phyloP scores from a whole-genome alignment of 1,140 invertebrate species.

The Temnothorax nylanderi region DNA sequence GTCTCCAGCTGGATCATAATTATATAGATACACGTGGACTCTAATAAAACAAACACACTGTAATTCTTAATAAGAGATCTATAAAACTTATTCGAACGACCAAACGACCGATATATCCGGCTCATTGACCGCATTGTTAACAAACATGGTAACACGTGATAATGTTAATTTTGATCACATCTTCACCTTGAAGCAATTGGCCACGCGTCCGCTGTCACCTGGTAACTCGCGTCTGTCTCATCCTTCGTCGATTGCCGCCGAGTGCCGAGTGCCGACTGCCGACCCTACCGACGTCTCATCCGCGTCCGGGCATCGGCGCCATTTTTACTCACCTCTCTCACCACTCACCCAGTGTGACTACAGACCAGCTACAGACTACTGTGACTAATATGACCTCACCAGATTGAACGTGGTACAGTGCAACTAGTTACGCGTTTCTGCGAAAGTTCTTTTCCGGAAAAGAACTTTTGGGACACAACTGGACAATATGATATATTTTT shows the following conservation, averaged over 20 bases:
- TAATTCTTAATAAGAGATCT: neutral
- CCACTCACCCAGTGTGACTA: neutral
- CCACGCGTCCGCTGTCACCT: constrained; percentile 71
- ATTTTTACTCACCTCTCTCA: constrained; percentile 69
- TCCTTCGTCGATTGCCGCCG: constrained; percentile 59
- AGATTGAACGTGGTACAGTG: too few relatives aligned
- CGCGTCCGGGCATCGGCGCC: constrained; percentile 65
- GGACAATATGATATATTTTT: too few relatives aligned
- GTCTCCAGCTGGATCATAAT: neutral
- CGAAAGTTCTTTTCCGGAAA: too few relatives aligned
- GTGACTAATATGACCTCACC: too few relatives aligned
- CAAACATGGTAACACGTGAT: too few relatives aligned
- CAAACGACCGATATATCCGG: neutral
- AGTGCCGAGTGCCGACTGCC: too few relatives aligned
- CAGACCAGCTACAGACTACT: too few relatives aligned
- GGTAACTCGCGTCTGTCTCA: constrained; percentile 59
- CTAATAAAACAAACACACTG: neutral
- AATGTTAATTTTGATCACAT: neutral
- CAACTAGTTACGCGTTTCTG: too few relatives aligned
- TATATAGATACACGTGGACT: neutral
- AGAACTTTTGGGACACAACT: too few relatives aligned
- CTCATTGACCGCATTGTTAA: neutral
- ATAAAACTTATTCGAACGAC: neutral
- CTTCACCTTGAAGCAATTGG: constrained; percentile 73
- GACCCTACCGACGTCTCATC: neutral